Conservation (phyloP, 2,888 invertebrate genomes). For the Ichneumoninae sp. region DNA sequence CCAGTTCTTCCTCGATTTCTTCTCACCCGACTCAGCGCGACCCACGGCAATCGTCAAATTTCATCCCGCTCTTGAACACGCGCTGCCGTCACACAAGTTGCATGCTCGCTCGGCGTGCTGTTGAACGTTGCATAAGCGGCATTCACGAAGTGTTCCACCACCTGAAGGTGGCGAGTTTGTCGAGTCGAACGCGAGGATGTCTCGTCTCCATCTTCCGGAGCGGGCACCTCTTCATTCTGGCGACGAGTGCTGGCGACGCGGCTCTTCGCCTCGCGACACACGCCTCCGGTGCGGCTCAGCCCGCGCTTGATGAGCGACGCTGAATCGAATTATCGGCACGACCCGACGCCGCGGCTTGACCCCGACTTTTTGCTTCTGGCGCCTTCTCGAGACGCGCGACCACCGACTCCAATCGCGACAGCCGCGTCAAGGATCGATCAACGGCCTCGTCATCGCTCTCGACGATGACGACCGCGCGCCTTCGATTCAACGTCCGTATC, state of each 20-base stretch:
- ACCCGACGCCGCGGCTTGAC: conserved; percentile 34
- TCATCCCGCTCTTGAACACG: conserved; percentile 27
- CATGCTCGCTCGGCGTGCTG: not conserved
- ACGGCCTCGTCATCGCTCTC: conserved; percentile 57
- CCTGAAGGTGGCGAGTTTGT: conserved; percentile 74
- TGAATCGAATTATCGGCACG: conserved; percentile 64
- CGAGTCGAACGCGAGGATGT: conserved; percentile 73
- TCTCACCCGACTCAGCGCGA: conserved; percentile 31
- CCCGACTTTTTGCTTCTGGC: conserved; percentile 10
- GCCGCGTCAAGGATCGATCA: conserved; percentile 62
- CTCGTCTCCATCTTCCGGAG: conserved; percentile 75
- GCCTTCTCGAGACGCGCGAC: conserved; percentile 42
- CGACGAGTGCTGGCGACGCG: conserved; percentile 59
- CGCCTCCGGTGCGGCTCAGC: conserved; percentile 53
- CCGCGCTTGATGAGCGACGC: conserved; percentile 57
- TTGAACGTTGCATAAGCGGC: conserved; percentile 3
- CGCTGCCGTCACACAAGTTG: not conserved
- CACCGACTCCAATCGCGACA: conserved; percentile 66
- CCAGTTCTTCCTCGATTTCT: not conserved
- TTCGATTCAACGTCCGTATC: not conserved
- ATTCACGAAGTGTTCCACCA: conserved; percentile 79
- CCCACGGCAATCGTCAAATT: conserved; percentile 32
- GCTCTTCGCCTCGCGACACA: conserved; percentile 50
- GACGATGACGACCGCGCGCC: conserved; percentile 44
- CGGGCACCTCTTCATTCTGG: conserved; percentile 75